Evolutionary conservation across 2,888 invertebrate species (phyloP).

Genomic region (Tipula unca): DNA sequence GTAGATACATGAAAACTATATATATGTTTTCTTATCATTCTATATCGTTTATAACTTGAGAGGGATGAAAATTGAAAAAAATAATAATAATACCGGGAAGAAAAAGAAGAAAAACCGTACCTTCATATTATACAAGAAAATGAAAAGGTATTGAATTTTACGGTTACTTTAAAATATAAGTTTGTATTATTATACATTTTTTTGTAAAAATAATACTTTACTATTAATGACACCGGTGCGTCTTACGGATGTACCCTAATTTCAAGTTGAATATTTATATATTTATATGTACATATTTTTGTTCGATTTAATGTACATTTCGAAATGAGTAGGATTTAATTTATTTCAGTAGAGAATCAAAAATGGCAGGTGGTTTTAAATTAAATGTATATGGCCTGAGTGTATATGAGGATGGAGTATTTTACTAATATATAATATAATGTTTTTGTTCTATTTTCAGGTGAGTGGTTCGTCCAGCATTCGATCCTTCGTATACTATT

Average conservation of each 20-base stretch:
- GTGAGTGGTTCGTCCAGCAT: background rate
- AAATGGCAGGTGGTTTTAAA: background rate
- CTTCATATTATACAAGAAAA: background rate
- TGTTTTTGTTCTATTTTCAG: background rate
- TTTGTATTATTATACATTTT: too few relatives aligned
- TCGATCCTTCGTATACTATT: background rate
- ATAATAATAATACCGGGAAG: background rate
- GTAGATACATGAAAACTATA: background rate
- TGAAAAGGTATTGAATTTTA: background rate
- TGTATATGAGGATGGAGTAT: background rate
- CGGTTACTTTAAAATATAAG: background rate
- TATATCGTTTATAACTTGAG: background rate
- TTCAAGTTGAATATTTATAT: too few relatives aligned
- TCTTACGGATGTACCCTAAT: background rate
- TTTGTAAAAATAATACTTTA: background rate
- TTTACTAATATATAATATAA: background rate
- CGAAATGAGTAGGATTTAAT: background rate
- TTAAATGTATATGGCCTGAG: too few relatives aligned
- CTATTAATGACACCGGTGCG: slow-evolving; percentile 8
- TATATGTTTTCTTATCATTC: background rate
- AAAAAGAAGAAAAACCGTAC: too few relatives aligned
- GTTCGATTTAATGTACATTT: background rate
- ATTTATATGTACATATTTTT: background rate
- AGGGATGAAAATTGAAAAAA: background rate
- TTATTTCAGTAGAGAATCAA: background rate